phyloP scores from a whole-genome alignment of 2,888 invertebrate genomes.

The Podabrus alpinus region DNA sequence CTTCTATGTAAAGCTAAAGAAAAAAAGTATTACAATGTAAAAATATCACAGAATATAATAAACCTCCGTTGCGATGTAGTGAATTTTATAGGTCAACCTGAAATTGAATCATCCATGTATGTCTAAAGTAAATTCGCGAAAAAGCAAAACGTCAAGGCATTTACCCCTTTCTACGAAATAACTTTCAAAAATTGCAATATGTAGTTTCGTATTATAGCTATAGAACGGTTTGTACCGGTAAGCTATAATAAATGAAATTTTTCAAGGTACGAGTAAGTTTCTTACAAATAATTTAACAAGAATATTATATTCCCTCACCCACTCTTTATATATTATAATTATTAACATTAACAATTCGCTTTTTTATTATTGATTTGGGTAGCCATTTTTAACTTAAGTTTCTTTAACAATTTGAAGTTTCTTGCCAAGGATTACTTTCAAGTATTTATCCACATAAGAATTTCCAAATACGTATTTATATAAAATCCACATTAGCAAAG shows the following conservation, averaged over 20 bases:
- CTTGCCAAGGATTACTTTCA: too few relatives aligned
- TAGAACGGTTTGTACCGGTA: too few relatives aligned
- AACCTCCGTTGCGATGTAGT: neutral
- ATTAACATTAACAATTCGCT: too few relatives aligned
- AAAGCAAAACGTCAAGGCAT: neutral
- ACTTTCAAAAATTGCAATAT: neutral
- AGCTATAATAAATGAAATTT: neutral
- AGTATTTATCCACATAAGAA: too few relatives aligned
- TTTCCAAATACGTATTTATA: too few relatives aligned
- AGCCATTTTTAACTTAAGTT: too few relatives aligned
- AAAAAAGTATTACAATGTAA: neutral
- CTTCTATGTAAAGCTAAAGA: neutral
- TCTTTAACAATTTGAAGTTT: too few relatives aligned
- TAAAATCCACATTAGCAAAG: neutral
- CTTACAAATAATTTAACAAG: too few relatives aligned
- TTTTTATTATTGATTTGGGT: too few relatives aligned
- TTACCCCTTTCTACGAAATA: neutral
- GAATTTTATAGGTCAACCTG: neutral
- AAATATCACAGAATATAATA: neutral
- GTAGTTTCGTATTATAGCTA: neutral
- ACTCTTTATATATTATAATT: too few relatives aligned
- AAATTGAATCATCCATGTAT: neutral
- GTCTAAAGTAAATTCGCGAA: neutral
- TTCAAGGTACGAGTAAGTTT: neutral
- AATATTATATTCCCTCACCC: too few relatives aligned